Evolutionary conservation across 2,797 vertebrate genomes (phyloP).

Genomic region (Aulostomus chinensis): DNA sequence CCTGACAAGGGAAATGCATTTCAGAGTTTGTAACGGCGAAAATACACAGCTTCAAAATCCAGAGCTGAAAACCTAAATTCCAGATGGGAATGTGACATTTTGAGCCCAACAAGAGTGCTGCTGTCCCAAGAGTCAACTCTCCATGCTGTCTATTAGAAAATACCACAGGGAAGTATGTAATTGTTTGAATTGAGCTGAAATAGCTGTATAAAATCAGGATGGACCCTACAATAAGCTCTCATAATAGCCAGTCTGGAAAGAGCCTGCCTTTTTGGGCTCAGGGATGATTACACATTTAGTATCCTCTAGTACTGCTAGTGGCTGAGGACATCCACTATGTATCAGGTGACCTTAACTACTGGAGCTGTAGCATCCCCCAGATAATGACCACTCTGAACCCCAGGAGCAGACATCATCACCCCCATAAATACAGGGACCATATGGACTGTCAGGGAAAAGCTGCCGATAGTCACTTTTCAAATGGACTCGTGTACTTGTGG

Average conservation of each 20-base stretch:
- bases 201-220: conserved; percentile 54
- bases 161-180: conserved; percentile 29
- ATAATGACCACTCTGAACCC: conserved; percentile 78
- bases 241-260: conserved; percentile 59
- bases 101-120: conserved; percentile 19
- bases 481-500: conserved; percentile 47
- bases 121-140: conserved; percentile 8
- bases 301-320: conserved; percentile 44
- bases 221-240: conserved; percentile 59
- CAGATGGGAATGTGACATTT: too few species aligned
- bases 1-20: too few species aligned
- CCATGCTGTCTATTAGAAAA: conserved; percentile 39
- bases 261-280: conserved; percentile 55
- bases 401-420: conserved; percentile 65
- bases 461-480: conserved; percentile 67
- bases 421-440: conserved; percentile 69
- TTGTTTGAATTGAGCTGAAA: conserved; percentile 54
- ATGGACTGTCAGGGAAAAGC: conserved; percentile 52
- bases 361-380: conserved; percentile 69
- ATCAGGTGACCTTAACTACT: conserved; percentile 72
- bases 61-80: too few species aligned
- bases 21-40: too few species aligned
- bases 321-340: conserved; percentile 59
- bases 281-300: conserved; percentile 80
- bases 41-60: too few species aligned